Conservation (phyloP, 2,888 invertebrate species). For the Caenorhabditis zanzibari region DNA sequence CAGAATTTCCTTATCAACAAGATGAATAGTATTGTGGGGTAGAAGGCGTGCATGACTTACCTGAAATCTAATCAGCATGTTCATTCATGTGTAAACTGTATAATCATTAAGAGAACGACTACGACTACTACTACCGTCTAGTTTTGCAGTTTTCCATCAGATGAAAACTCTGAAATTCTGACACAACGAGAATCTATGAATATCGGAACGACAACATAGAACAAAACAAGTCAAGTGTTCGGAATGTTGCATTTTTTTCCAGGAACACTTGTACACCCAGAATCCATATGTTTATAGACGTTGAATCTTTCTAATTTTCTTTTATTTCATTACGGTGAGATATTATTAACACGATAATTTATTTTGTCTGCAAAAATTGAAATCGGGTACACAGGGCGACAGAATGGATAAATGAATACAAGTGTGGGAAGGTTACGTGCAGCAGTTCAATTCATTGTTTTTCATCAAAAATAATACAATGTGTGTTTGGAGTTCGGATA, state of each 20-base stretch:
- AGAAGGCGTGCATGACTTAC: background rate
- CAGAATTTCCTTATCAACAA: background rate
- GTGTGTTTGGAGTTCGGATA: background rate
- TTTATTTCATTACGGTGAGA: no score
- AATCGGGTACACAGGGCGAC: constrained; percentile 6
- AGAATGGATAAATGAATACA: background rate
- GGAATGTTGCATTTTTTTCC: background rate
- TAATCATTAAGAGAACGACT: constrained; percentile 22
- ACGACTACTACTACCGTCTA: constrained; percentile 4
- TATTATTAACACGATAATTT: constrained; percentile 17
- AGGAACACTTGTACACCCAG: background rate
- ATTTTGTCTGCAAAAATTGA: constrained; percentile 1
- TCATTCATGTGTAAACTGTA: constrained; percentile 34
- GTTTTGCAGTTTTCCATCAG: background rate
- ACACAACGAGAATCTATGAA: background rate
- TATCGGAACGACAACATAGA: background rate
- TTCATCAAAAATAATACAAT: constrained; percentile 26
- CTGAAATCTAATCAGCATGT: constrained; percentile 24
- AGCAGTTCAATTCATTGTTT: constrained; percentile 4
- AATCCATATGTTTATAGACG: background rate
- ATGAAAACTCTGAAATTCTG: constrained; percentile 18
- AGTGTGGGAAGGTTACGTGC: background rate
- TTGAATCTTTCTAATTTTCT: background rate
- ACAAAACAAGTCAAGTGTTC: constrained; percentile 29
- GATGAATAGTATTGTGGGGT: constrained; percentile 3